These are phyloP conservation scores for Passer domesticus DNA, from an alignment of 2,113 vertebrate species.

Conservation along the genomic window DNA sequence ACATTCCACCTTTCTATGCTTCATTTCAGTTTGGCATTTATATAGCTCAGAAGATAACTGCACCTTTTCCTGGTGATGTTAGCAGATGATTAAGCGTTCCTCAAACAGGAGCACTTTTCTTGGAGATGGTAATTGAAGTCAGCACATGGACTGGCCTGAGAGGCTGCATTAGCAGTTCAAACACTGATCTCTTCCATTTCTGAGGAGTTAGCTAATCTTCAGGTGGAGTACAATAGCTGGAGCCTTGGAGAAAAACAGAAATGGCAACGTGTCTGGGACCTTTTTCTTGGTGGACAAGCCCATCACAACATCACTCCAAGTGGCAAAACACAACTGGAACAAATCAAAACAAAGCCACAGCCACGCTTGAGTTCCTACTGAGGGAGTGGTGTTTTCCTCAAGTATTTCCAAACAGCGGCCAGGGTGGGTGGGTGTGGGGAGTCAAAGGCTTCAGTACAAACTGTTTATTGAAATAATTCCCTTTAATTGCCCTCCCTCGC, in stretches of 20 bases:
- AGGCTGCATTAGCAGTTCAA: not conserved
- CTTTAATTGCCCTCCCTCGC: not conserved
- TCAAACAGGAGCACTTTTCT: not conserved
- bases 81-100: not conserved
- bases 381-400: conserved; percentile 23
- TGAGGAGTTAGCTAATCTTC: not conserved
- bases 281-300: not conserved
- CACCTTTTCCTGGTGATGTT: not conserved
- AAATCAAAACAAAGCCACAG: not conserved
- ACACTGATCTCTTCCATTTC: not conserved
- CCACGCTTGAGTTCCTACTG: not conserved
- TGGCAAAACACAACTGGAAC: not conserved
- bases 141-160: not conserved
- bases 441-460: not conserved
- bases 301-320: not conserved
- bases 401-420: not conserved
- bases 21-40: not conserved
- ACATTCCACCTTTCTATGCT: not conserved
- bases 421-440: not conserved
- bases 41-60: not conserved
- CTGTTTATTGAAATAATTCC: not conserved
- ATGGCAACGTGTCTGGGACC: not conserved
- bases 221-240: not conserved
- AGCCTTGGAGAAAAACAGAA: not conserved
- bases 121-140: not conserved